Conservation (phyloP, 2,888 invertebrate species). For the Brenthis ino region DNA sequence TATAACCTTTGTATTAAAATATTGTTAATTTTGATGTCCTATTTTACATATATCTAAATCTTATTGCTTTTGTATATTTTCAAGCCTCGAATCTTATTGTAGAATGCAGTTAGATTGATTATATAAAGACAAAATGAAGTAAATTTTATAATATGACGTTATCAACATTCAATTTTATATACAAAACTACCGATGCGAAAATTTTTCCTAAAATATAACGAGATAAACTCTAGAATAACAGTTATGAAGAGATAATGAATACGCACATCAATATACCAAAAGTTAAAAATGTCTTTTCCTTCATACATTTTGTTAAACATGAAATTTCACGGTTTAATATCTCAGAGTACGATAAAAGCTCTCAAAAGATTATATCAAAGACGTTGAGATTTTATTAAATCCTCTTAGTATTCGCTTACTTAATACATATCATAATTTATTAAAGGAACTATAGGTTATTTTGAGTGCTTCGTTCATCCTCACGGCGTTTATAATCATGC, state of each 20-base stretch:
- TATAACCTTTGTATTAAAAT: no score
- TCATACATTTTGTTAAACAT: constrained; percentile 35
- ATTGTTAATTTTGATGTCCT: no score
- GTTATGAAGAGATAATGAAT: neutral
- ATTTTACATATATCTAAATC: no score
- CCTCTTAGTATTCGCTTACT: constrained; percentile 38
- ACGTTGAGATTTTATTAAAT: constrained; percentile 41
- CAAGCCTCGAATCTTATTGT: no score
- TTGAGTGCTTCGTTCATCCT: constrained; percentile 49
- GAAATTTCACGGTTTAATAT: constrained; percentile 39
- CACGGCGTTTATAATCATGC: constrained; percentile 64
- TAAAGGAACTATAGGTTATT: constrained; percentile 38
- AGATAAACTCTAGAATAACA: neutral
- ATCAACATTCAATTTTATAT: no score
- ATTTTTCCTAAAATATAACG: neutral
- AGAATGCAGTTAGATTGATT: no score
- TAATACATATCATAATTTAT: constrained; percentile 41
- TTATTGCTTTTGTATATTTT: no score
- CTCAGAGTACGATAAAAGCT: constrained; percentile 36
- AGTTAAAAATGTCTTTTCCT: constrained; percentile 25
- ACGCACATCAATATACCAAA: constrained; percentile 5
- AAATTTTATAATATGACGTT: no score
- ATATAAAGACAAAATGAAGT: no score
- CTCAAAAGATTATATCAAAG: constrained; percentile 42
- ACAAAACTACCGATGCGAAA: no score